Evolutionary conservation across 2,113 vertebrate species (phyloP).

Genomic region (Coregonus clupeaformis): DNA sequence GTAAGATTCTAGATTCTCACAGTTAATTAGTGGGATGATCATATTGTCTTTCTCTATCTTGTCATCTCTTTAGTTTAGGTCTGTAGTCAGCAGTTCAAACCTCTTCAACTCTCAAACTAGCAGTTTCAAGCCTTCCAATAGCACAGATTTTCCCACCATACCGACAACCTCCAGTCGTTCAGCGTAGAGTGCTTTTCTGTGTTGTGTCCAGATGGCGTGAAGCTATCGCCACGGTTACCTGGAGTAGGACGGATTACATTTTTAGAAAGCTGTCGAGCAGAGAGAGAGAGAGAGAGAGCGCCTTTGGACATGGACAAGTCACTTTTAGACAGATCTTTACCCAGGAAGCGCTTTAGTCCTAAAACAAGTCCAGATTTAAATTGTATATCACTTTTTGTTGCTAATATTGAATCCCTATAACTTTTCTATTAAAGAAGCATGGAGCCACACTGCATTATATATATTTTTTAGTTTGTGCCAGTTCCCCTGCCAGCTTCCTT

Average conservation of each 20-base stretch:
- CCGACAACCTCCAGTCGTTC: too few species aligned
- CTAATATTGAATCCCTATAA: neutral
- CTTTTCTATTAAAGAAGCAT: neutral
- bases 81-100: too few species aligned
- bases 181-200: slow-evolving; percentile 21
- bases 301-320: slow-evolving; percentile 22
- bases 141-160: too few species aligned
- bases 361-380: neutral
- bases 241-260: slow-evolving; percentile 38
- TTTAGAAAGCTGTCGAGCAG: slow-evolving; percentile 34
- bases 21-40: neutral
- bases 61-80: too few species aligned
- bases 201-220: slow-evolving; percentile 41
- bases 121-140: too few species aligned
- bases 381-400: too few species aligned
- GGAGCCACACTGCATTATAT: neutral
- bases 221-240: slow-evolving; percentile 28
- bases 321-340: slow-evolving; percentile 29
- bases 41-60: too few species aligned
- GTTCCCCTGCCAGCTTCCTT: neutral
- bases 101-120: too few species aligned
- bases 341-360: neutral
- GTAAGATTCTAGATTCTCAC: neutral
- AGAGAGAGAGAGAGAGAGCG: neutral
- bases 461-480: neutral